phyloP scores from a whole-genome alignment of 2,888 invertebrate species.

The Lymantria monacha region DNA sequence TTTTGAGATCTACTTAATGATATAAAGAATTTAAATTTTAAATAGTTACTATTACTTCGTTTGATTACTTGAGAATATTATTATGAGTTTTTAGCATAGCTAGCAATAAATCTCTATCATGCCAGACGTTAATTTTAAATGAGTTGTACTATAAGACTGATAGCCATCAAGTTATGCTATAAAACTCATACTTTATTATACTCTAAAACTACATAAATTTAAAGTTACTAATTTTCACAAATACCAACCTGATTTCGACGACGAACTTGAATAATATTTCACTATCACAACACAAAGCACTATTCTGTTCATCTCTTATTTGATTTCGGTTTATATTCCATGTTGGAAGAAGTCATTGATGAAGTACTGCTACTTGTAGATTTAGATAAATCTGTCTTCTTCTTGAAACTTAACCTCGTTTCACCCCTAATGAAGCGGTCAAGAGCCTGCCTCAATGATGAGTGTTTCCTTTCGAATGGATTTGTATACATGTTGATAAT shows the following conservation, averaged over 20 bases:
- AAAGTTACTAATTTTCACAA: neutral
- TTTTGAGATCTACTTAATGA: no score
- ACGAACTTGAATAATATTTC: constrained; percentile 45
- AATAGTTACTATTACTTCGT: no score
- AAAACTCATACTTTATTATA: no score
- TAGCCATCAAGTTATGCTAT: no score
- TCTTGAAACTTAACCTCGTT: constrained; percentile 61
- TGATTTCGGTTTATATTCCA: constrained; percentile 45
- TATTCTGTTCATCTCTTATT: constrained; percentile 60
- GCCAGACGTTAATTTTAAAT: no score
- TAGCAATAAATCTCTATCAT: no score
- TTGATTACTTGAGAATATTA: no score
- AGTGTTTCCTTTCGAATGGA: constrained; percentile 87
- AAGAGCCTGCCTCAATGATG: constrained; percentile 84
- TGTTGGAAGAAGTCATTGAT: constrained; percentile 57
- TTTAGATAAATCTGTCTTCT: constrained; percentile 53
- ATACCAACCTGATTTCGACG: constrained; percentile 59
- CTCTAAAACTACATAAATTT: neutral
- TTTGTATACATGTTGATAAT: constrained; percentile 84
- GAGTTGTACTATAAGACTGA: no score
- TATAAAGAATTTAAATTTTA: no score
- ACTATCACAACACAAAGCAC: constrained; percentile 57
- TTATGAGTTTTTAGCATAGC: no score
- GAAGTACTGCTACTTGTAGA: constrained; percentile 52
- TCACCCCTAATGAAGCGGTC: constrained; percentile 83